phyloP scores from a whole-genome alignment of 2,888 invertebrate genomes.

The Xanthia icteritia region DNA sequence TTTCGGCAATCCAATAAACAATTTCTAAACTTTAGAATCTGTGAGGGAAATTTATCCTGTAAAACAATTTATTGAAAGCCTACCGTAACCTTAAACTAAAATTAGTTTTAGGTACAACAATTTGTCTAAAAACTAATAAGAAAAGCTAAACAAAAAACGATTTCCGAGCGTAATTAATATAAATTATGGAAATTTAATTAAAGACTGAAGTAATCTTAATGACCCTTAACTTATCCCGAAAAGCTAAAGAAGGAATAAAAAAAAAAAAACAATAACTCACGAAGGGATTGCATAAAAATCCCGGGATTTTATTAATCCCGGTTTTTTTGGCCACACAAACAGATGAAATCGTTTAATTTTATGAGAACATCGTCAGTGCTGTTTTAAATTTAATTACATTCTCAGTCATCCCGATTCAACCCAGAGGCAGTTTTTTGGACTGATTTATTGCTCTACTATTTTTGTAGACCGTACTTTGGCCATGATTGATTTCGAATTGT shows the following conservation, averaged over 20 bases:
- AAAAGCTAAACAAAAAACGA: background rate
- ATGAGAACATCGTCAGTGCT: constrained; percentile 56
- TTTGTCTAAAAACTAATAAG: background rate
- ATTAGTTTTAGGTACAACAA: background rate
- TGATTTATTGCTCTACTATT: constrained; percentile 57
- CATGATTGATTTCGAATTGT: constrained; percentile 36
- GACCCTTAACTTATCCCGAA: background rate
- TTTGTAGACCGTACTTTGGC: constrained; percentile 32
- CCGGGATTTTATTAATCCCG: constrained; percentile 38
- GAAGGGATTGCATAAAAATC: constrained; percentile 28
- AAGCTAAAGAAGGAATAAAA: constrained; percentile 4
- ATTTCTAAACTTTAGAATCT: constrained; percentile 5
- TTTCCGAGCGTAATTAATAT: background rate
- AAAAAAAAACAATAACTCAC: constrained; percentile 28
- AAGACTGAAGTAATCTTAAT: background rate
- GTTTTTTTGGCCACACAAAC: constrained; percentile 51
- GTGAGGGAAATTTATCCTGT: background rate
- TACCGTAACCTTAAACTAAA: background rate
- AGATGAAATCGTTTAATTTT: constrained; percentile 63
- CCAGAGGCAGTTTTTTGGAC: constrained; percentile 49
- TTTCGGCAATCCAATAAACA: background rate
- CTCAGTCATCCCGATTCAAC: constrained; percentile 53
- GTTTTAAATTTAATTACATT: constrained; percentile 69
- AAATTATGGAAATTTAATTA: background rate
- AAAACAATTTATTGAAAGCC: constrained; percentile 12